Conservation (phyloP, 2,888 invertebrate genomes). For the Ptychoptera albimana region DNA sequence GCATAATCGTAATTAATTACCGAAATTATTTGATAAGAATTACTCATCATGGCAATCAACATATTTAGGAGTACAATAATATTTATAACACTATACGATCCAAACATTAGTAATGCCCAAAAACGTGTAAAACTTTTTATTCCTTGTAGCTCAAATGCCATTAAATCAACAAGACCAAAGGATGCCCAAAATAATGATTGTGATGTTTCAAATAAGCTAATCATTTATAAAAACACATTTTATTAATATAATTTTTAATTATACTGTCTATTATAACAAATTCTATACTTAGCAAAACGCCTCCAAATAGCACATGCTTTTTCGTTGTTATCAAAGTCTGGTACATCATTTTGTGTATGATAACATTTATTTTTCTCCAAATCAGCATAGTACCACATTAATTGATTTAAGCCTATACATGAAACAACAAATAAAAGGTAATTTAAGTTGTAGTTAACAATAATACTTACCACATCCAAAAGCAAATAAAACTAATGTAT, state of each 20-base stretch:
- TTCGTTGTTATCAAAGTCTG: constrained; percentile 72
- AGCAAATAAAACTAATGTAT: constrained; percentile 80
- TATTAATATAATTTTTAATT: not conserved
- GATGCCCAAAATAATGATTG: constrained; percentile 98
- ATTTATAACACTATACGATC: constrained; percentile 93
- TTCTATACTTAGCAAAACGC: constrained; percentile 66
- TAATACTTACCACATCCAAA: constrained; percentile 69
- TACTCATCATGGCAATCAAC: constrained; percentile 99
- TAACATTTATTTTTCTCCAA: constrained; percentile 77
- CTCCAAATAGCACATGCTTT: constrained; percentile 76
- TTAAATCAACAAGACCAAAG: constrained; percentile 88
- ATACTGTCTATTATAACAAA: not conserved
- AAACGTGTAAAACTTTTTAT: constrained; percentile 92
- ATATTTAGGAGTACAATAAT: constrained; percentile 93
- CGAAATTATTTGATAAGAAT: constrained; percentile 94
- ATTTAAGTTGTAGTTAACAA: not conserved
- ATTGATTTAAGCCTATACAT: constrained; percentile 60
- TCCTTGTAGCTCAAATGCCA: constrained; percentile 85
- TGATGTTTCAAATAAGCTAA: constrained; percentile 90
- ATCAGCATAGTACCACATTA: constrained; percentile 86
- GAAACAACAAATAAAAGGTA: not conserved
- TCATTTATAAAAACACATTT: not conserved
- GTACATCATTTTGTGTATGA: constrained; percentile 43
- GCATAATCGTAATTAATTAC: constrained; percentile 33
- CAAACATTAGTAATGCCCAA: constrained; percentile 95